Evolutionary conservation across 2,888 invertebrate genomes (phyloP).

Genomic region (Lamellibrachia columna): DNA sequence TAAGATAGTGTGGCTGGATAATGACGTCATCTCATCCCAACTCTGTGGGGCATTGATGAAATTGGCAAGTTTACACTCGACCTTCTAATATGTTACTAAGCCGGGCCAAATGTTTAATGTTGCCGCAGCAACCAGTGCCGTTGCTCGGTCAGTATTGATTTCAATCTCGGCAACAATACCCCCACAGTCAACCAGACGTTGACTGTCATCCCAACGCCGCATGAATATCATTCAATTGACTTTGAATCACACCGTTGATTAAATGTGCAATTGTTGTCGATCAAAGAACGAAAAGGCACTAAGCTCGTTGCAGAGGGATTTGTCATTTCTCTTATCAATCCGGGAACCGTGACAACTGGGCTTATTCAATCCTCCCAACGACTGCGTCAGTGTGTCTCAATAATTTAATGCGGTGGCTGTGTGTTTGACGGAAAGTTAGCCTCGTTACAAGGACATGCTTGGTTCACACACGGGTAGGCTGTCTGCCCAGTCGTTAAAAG

Average conservation of each 20-base stretch:
- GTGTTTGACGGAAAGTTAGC: constrained; percentile 11
- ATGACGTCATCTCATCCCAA: background rate
- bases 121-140: background rate
- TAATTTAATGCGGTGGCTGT: background rate
- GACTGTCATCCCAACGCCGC: background rate
- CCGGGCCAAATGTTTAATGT: background rate
- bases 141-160: background rate
- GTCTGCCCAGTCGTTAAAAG: background rate
- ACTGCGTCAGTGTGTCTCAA: background rate
- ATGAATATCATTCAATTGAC: background rate
- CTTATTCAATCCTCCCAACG: background rate
- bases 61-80: background rate
- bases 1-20: background rate
- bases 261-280: background rate
- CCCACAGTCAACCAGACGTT: background rate
- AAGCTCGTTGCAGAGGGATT: background rate
- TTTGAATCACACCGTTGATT: constrained; percentile 10
- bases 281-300: background rate
- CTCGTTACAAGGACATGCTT: background rate
- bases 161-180: background rate
- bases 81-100: background rate
- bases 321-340: background rate
- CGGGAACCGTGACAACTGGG: background rate
- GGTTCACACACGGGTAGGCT: background rate
- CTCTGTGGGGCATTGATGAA: background rate